Base-by-base conservation (phyloP, 2,888 invertebrate genomes). In the Caenorhabditis sp. region DNA sequence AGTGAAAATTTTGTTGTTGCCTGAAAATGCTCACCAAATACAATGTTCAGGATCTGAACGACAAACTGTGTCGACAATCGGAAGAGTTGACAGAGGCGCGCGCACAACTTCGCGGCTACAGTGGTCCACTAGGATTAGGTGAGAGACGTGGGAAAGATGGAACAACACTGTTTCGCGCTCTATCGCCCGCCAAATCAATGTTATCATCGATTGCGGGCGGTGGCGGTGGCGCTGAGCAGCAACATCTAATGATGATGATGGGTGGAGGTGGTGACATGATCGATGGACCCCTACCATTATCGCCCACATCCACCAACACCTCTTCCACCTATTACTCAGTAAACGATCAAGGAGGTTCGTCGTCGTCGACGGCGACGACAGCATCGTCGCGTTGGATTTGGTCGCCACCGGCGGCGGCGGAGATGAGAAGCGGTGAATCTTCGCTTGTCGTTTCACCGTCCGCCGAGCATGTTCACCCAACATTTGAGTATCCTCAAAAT, bases 21-120 rank as follows among this genome's bases (percentile, higher is more conserved):
- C n/a, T n/a, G n/a, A n/a, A n/a, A n/a, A n/a, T n/a, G n/a, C n/a
- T n/a, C n/a, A n/a, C 8, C 21, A n/a, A 4, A 51, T 21, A 3
- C 10, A 26, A n/a, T 17, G 49, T 74, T 62, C 62, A 83, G 84
- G 73, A 78, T 53, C 76, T 85, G 63, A 85, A 83, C 62, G 78
- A 83, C 59, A 83, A 84, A 61, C 60, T 83, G 43, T 66, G 76
- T 24, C 81, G 84, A 37, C 79, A 84, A 63, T 63, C 77, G 21
- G 83, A 84, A 57, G 83, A 85, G 62, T 66, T 85, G 37, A 66
- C 76, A 19, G 84, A 85, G 53, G 74, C 80, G 1, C 78, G 81
- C 14, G 82, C 83, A 4, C 81, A 85, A 61, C 74, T 83, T 26
- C 82, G 85, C 17, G 85, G 84, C 19, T 83, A 81, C 71, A 62